Conservation (phyloP, 2,888 invertebrate species). For the Heliothis peltigera region DNA sequence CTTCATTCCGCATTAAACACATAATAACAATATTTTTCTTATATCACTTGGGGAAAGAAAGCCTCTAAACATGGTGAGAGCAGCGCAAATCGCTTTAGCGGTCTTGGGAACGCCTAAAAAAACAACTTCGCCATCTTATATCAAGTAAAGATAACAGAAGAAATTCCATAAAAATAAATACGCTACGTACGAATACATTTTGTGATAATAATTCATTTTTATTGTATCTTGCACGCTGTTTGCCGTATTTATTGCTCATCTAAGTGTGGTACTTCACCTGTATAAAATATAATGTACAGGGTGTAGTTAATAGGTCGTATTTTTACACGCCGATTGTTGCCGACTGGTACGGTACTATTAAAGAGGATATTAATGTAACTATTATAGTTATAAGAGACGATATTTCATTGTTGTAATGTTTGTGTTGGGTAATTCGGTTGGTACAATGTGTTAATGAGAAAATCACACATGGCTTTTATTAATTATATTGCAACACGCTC, state of each 20-base stretch:
- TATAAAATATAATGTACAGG: constrained; percentile 85
- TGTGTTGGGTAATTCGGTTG: constrained; percentile 35
- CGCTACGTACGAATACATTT: constrained; percentile 83
- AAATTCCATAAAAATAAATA: constrained; percentile 78
- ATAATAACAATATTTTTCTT: constrained; percentile 64
- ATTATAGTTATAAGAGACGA: constrained; percentile 57
- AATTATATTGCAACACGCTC: constrained; percentile 17
- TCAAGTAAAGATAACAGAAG: constrained; percentile 74
- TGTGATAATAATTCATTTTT: constrained; percentile 88
- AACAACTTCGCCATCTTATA: constrained; percentile 73
- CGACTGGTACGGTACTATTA: constrained; percentile 59
- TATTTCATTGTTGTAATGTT: constrained; percentile 47
- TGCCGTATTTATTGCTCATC: constrained; percentile 87
- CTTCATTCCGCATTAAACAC: constrained; percentile 59
- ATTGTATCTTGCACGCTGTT: constrained; percentile 88
- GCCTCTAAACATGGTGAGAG: constrained; percentile 57
- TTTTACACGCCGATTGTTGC: constrained; percentile 73
- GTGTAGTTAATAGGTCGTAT: constrained; percentile 79
- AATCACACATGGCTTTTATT: constrained; percentile 47
- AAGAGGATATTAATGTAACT: constrained; percentile 63
- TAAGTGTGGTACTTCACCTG: constrained; percentile 81
- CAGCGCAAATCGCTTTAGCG: constrained; percentile 68
- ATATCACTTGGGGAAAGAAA: constrained; percentile 58
- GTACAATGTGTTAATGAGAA: constrained; percentile 39
- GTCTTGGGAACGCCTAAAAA: constrained; percentile 69